These are phyloP conservation scores for Thomomys bottae DNA, from an alignment of 2,113 vertebrate species.

Conservation along the genomic window DNA sequence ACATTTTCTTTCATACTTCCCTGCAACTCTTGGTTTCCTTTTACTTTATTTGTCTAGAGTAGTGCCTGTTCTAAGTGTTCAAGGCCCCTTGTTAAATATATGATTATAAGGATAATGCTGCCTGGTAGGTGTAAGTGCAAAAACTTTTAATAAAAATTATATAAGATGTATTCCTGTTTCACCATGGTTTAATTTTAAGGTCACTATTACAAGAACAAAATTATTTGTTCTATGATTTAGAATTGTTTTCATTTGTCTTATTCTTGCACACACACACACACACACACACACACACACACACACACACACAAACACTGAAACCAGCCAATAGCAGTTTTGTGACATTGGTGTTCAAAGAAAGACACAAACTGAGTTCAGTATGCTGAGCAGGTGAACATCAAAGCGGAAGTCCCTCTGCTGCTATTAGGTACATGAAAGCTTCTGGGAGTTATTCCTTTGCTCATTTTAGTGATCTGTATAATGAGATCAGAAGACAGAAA, in stretches of 20 bases:
- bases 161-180: not conserved
- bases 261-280: not conserved
- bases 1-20: not conserved
- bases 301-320: not conserved
- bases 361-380: constrained; percentile 73
- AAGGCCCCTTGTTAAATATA: not conserved
- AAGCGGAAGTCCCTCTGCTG: constrained; percentile 77
- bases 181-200: not conserved
- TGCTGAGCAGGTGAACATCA: constrained; percentile 83
- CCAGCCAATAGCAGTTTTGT: constrained; percentile 62
- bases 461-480: constrained; percentile 83
- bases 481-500: constrained; percentile 84
- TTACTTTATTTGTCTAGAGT: not conserved
- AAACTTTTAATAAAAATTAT: not conserved
- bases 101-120: not conserved
- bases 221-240: not conserved
- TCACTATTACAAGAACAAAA: not conserved
- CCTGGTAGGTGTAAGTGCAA: not conserved
- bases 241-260: not conserved
- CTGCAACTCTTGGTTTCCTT: not conserved
- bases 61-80: not conserved
- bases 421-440: constrained; percentile 84
- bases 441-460: constrained; percentile 81
- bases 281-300: not conserved
- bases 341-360: constrained; percentile 71